Conservation (phyloP, 1,140 invertebrate genomes). For the Bombus consobrinus region DNA sequence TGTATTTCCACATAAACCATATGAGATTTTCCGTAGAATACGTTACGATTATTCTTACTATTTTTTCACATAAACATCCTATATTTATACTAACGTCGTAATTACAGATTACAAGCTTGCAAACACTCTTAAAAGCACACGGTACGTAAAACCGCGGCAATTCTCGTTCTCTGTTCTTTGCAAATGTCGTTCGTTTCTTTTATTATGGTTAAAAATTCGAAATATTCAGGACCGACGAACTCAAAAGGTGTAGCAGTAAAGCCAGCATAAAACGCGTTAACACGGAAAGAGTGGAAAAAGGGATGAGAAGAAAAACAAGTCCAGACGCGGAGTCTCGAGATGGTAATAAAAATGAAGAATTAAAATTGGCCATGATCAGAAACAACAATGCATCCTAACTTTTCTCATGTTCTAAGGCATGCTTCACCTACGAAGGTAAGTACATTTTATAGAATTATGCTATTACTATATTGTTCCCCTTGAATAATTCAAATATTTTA, state of each 20-base stretch:
- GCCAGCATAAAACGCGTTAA: neutral
- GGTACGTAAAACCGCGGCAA: slow-evolving; percentile 31
- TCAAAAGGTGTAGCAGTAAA: neutral
- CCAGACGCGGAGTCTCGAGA: neutral
- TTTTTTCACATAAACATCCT: neutral
- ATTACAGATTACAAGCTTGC: neutral
- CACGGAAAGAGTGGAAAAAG: neutral
- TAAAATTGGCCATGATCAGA: neutral
- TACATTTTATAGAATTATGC: too few species aligned
- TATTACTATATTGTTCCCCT: too few species aligned
- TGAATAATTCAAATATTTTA: too few species aligned
- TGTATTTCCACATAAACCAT: too few species aligned
- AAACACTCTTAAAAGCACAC: too few species aligned
- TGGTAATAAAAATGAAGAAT: neutral
- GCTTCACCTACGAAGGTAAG: too few species aligned
- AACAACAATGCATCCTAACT: neutral
- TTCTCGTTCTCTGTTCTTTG: neutral
- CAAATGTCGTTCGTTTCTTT: neutral
- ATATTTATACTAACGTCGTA: neutral
- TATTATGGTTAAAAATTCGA: slow-evolving; percentile 36
- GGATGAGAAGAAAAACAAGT: neutral
- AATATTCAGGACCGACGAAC: neutral
- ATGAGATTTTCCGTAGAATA: too few species aligned
- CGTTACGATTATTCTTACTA: neutral
- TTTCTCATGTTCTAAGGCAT: neutral